Percentiles rank a stretch among this genome's conserved stretches.
Evolutionary conservation across 2,797 vertebrate species (phyloP).

Genomic region (Pseudochirops corinnae): DNA sequence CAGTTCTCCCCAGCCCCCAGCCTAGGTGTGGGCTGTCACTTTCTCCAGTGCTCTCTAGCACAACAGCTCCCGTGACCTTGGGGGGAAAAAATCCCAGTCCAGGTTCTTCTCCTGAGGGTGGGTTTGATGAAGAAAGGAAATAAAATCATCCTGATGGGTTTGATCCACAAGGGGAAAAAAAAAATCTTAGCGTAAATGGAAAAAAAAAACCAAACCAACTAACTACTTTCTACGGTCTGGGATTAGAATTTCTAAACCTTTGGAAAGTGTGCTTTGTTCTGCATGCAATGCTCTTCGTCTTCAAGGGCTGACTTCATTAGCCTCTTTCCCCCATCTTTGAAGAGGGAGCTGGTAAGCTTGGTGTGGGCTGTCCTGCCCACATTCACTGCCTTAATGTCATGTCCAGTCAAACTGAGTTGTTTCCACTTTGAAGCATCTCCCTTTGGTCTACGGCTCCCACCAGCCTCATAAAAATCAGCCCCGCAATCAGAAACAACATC

Average conservation of each 20-base stretch:
- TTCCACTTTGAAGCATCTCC: background rate
- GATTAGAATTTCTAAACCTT: background rate
- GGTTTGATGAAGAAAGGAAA: background rate
- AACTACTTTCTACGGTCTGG: background rate
- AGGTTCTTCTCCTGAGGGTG: background rate
- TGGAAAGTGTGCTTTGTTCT: background rate
- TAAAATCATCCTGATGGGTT: background rate
- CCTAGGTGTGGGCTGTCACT: background rate
- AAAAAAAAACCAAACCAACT: background rate
- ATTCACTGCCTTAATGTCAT: background rate
- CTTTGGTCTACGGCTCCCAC: background rate
- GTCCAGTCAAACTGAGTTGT: background rate
- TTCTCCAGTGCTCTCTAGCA: background rate
- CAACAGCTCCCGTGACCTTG: background rate
- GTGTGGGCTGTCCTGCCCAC: too few species aligned
- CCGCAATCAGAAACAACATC: background rate
- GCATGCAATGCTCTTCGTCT: background rate
- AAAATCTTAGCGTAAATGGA: background rate
- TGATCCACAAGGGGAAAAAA: background rate
- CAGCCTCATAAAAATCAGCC: background rate
- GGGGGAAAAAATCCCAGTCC: background rate
- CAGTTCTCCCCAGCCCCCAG: background rate
- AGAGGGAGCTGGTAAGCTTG: background rate
- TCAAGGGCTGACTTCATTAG: background rate
- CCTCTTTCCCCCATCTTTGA: too few species aligned